Base-by-base conservation (phyloP, 2,113 vertebrate species). In the Leptosomus discolor region DNA sequence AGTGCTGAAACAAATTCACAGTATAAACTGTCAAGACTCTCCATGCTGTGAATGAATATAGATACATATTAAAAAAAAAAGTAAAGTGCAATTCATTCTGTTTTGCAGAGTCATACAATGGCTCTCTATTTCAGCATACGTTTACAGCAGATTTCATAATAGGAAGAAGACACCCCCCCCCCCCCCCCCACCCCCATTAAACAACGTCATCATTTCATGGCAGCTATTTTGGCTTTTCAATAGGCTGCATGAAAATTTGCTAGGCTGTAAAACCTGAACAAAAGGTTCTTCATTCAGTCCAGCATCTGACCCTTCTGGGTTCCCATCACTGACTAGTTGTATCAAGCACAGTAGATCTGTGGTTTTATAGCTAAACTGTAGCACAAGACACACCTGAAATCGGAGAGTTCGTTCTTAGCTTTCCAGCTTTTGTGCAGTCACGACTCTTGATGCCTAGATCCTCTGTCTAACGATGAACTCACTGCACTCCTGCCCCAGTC, bases 51-150 rank as follows among this genome's bases (percentile, higher is more conserved):
- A 94, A 88, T 61, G 43, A 63, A 61, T 67, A 48, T 61, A 15
- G 43, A 39, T 37, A 48, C 27, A 65, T 78, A 57, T 75, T 53
- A 22, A 36, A 50, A 45, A 82, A 87, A 87, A 92, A 70, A 45
- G 56, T 97, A 97, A 98, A 97, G 96, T 97, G 97, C 96, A 95
- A 79, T 75, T 85, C 3, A 1, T 15, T 69, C 27, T 60, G 75
- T 71, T 85, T 68, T 90, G 83, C 75, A 65, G 92, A 95, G 86
- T 77, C 81, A 45, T 36, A 41, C 22, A 11, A 48, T 9, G 27
- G 57, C 88, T 87, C 87, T 65, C 43, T 8, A 27, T 73, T 86
- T 70, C 88, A 94, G 83, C 3, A 8, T 34, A 73, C 21, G 63
- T 36, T 32, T 18, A 26, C 93, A 97, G 73, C 70, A 83, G 51